Percentiles rank a stretch among this genome's conserved stretches.
Evolutionary conservation across 2,888 invertebrate genomes (phyloP).

Genomic region (Octodonta nipae): DNA sequence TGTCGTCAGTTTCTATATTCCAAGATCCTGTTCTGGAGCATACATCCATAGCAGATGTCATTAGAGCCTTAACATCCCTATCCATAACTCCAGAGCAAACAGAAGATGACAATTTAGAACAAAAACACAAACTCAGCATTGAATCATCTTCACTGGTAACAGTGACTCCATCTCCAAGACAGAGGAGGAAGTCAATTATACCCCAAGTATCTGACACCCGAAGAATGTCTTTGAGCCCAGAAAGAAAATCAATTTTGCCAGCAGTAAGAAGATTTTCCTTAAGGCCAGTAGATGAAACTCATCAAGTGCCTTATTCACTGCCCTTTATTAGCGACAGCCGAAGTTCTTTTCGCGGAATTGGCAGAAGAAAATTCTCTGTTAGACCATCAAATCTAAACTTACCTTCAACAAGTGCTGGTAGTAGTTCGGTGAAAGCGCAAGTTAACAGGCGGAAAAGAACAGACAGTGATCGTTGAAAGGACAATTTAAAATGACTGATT

Average conservation of each 20-base stretch:
- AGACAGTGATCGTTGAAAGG: conserved; percentile 10
- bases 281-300: conserved; percentile 22
- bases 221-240: conserved; percentile 21
- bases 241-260: conserved; percentile 5
- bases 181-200: conserved; percentile 16
- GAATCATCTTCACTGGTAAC: conserved; percentile 38
- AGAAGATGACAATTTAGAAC: conserved; percentile 19
- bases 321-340: conserved; percentile 10
- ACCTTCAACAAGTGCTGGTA: no score
- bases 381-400: conserved; percentile 6
- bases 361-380: conserved; percentile 11
- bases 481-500: conserved; percentile 3
- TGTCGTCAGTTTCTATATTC: conserved; percentile 15
- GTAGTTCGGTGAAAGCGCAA: conserved; percentile 18
- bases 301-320: conserved; percentile 10
- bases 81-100: conserved; percentile 14
- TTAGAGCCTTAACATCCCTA: conserved; percentile 62
- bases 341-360: conserved; percentile 6
- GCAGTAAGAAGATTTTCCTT: conserved; percentile 21
- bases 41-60: conserved; percentile 69
- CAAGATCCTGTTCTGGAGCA: conserved; percentile 59
- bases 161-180: conserved; percentile 10
- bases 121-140: conserved; percentile 38
- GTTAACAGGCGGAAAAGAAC: conserved; percentile 16
- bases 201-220: conserved; percentile 15